Evolutionary conservation across 2,888 invertebrate genomes (phyloP).

Genomic region (Habroteleia sp.): DNA sequence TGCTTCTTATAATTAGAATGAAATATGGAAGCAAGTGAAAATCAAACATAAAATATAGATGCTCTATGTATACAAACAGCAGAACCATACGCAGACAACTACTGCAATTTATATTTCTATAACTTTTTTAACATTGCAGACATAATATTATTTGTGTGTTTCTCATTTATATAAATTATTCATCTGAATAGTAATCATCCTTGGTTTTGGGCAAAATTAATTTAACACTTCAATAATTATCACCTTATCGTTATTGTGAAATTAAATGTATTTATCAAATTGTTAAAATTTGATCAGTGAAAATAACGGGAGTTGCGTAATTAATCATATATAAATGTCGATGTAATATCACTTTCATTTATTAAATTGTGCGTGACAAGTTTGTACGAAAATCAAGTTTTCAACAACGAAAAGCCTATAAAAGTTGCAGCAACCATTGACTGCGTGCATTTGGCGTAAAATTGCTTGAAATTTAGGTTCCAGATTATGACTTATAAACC

Average conservation of each 20-base stretch:
- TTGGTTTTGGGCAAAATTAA: background rate
- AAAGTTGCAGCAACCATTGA: constrained; percentile 33
- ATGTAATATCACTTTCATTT: constrained; percentile 49
- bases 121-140: too few species aligned
- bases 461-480: constrained; percentile 50
- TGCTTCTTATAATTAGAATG: too few species aligned
- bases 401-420: constrained; percentile 34
- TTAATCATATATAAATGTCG: constrained; percentile 40
- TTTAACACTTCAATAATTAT: background rate
- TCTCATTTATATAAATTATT: too few species aligned
- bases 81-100: too few species aligned
- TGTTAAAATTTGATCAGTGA: background rate
- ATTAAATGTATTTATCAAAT: background rate
- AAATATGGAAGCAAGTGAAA: too few species aligned
- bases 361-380: constrained; percentile 54
- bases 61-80: too few species aligned
- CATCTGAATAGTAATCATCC: background rate
- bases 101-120: too few species aligned
- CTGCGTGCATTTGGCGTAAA: constrained; percentile 41
- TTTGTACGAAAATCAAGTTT: constrained; percentile 43
- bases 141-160: too few species aligned
- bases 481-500: constrained; percentile 43
- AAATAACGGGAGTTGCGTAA: constrained; percentile 23
- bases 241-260: background rate
- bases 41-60: background rate